phyloP scores from a whole-genome alignment of 2,113 vertebrate species.

The Amazona vittata region DNA sequence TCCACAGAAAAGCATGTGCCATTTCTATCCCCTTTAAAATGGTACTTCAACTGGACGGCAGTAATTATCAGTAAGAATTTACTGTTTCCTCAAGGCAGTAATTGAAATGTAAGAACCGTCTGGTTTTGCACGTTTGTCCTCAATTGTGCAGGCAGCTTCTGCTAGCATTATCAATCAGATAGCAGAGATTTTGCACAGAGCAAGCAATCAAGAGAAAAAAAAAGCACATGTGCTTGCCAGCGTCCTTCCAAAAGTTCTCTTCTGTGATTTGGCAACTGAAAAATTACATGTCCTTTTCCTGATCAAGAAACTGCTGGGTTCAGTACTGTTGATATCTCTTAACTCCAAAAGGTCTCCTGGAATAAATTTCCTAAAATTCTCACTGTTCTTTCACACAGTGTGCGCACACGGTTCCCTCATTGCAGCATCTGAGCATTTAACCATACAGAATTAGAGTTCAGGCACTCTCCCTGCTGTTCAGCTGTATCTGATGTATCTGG shows the following conservation, averaged over 20 bases:
- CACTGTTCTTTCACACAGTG: not conserved
- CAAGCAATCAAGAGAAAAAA: not conserved
- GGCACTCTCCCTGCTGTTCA: not conserved
- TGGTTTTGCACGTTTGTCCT: constrained; percentile 14
- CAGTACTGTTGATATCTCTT: not conserved
- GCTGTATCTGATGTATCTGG: not conserved
- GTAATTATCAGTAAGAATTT: constrained; percentile 42
- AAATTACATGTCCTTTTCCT: constrained; percentile 10
- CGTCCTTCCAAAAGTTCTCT: not conserved
- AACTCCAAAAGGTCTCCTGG: not conserved
- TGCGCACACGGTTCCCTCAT: not conserved
- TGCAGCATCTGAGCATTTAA: not conserved
- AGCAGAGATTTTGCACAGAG: constrained; percentile 13
- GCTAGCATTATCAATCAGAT: constrained; percentile 31
- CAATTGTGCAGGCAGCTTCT: not conserved
- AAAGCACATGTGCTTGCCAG: not conserved
- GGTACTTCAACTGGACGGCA: not conserved
- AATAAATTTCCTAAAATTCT: not conserved
- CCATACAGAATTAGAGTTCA: not conserved
- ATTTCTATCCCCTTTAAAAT: not conserved
- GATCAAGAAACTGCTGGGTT: not conserved
- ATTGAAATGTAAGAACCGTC: constrained; percentile 11
- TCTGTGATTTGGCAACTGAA: constrained; percentile 17
- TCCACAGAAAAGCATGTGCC: not conserved
- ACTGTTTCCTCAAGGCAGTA: constrained; percentile 24